phyloP scores from a whole-genome alignment of 2,888 invertebrate genomes.

The Rhagonycha lutea region DNA sequence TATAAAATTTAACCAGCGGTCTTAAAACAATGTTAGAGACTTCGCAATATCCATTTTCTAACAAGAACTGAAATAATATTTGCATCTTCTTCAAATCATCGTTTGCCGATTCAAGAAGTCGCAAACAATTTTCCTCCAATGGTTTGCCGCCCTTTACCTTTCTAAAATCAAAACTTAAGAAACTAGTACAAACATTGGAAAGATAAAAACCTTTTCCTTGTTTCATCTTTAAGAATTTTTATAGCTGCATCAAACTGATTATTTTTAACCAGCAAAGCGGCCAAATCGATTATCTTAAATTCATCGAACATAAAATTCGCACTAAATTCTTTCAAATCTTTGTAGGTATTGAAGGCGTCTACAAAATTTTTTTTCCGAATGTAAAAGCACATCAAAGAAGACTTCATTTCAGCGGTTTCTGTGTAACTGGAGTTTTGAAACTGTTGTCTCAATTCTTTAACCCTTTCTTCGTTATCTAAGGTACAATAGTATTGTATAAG shows the following conservation, averaged over 20 bases:
- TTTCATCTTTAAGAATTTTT: conserved; percentile 58
- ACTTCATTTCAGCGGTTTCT: conserved; percentile 69
- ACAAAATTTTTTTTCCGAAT: conserved; percentile 61
- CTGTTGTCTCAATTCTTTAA: conserved; percentile 59
- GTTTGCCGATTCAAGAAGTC: conserved; percentile 62
- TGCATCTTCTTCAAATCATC: conserved; percentile 54
- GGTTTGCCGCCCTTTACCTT: conserved; percentile 53
- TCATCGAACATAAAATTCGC: conserved; percentile 66
- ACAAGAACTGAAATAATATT: conserved; percentile 60
- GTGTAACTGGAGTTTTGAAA: conserved; percentile 56
- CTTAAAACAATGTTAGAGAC: conserved; percentile 63
- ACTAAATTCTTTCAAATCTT: conserved; percentile 58
- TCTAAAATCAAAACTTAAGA: conserved; percentile 40
- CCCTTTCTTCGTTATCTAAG: conserved; percentile 60
- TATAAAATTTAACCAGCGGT: conserved; percentile 63
- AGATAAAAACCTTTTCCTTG: conserved; percentile 53
- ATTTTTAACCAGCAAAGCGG: conserved; percentile 61
- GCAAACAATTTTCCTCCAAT: conserved; percentile 64
- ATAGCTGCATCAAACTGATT: conserved; percentile 56
- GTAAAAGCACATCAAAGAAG: conserved; percentile 65
- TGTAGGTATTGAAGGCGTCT: conserved; percentile 58
- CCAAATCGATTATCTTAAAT: conserved; percentile 68
- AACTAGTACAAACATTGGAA: conserved; percentile 4
- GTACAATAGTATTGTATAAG: conserved; percentile 64
- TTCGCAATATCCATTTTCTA: conserved; percentile 60